A percentile compares a stretch with the other conserved stretches of the same genome.
Conservation (phyloP, 1,140 invertebrate genomes). For the Macrocentrus cingulum region DNA sequence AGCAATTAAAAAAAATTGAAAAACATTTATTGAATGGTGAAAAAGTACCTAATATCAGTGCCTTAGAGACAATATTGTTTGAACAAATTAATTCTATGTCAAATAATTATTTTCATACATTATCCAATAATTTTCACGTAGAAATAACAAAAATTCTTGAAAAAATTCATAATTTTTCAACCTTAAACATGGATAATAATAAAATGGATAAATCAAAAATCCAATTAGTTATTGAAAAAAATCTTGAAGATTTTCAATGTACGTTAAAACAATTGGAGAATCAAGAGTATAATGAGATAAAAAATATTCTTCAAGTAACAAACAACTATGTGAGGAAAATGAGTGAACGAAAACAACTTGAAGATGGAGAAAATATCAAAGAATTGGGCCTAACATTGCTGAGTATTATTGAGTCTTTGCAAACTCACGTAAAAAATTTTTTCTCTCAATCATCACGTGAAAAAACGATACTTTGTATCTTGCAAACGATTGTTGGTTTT, state of each 20-base stretch:
- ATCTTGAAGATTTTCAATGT: conserved; percentile 39
- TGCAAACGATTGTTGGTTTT: conserved; percentile 46
- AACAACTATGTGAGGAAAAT: conserved; percentile 51
- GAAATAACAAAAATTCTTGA: conserved; percentile 3
- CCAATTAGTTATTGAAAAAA: conserved; percentile 28
- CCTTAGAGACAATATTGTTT: no score
- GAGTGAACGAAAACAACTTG: conserved; percentile 47
- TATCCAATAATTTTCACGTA: no score
- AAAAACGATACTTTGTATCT: conserved; percentile 46
- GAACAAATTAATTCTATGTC: no score
- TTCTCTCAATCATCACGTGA: conserved; percentile 39
- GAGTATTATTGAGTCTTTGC: conserved; percentile 46
- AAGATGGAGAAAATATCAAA: conserved; percentile 55
- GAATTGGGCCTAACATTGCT: conserved; percentile 50
- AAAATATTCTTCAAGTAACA: conserved; percentile 48
- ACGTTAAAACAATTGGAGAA: conserved; percentile 46
- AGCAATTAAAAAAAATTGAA: no score
- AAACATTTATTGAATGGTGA: no score
- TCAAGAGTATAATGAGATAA: conserved; percentile 45
- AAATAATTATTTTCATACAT: no score
- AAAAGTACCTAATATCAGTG: no score
- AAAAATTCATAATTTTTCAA: neutral
- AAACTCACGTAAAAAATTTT: conserved; percentile 46
- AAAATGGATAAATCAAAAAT: neutral
- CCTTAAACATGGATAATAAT: conserved; percentile 22